phyloP scores from a whole-genome alignment of 2,113 vertebrate species.

The Atrichornis clamosus region DNA sequence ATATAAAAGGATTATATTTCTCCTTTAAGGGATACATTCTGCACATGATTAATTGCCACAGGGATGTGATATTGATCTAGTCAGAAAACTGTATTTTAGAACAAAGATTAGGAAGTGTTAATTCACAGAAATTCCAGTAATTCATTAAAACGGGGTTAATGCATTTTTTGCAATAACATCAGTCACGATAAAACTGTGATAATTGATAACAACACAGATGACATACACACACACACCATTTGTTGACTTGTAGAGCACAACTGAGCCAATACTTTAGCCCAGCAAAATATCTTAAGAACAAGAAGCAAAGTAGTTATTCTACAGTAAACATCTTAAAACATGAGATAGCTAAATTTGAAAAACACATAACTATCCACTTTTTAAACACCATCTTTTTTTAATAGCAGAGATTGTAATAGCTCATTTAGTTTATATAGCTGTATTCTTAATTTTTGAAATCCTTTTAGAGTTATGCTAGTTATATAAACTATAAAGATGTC shows the following conservation, averaged over 20 bases:
- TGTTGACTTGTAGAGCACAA: not conserved
- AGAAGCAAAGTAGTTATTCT: not conserved
- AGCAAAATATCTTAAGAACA: not conserved
- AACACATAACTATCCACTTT: not conserved
- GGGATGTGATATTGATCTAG: not conserved
- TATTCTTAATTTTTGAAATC: not conserved
- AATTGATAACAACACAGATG: not conserved
- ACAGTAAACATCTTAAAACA: not conserved
- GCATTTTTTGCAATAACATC: not conserved
- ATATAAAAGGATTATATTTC: conserved; percentile 42
- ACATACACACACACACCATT: not conserved
- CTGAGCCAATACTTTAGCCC: not conserved
- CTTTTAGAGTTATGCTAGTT: not conserved
- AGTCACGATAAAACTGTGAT: not conserved
- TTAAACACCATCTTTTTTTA: not conserved
- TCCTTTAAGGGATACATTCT: conserved; percentile 7
- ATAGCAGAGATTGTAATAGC: not conserved
- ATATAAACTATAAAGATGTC: not conserved
- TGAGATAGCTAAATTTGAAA: not conserved
- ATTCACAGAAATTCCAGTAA: not conserved
- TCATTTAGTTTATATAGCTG: not conserved
- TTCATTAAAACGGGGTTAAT: not conserved
- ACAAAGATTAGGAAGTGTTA: not conserved
- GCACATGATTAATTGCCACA: not conserved
- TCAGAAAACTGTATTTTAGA: not conserved